Percentiles rank a stretch among this genome's conserved stretches.
Conservation (phyloP, 2,797 vertebrate species). For the Anniella stebbinsi region DNA sequence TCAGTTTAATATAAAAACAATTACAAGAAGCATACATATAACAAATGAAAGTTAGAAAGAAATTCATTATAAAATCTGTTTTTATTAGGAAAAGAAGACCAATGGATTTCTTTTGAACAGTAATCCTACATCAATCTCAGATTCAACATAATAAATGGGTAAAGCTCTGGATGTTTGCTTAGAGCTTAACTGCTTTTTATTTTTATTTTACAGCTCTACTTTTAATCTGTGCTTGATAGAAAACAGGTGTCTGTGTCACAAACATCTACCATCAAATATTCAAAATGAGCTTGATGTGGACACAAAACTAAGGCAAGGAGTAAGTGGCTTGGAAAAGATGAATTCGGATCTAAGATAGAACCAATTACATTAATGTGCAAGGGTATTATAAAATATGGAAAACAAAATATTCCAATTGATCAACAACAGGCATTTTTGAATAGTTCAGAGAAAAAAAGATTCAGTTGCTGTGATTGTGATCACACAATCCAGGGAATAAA, state of each 20-base stretch:
- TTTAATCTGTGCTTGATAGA: neutral
- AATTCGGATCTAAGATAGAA: neutral
- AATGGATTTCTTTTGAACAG: slow-evolving; percentile 49
- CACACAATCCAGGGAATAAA: neutral
- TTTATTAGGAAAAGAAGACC: slow-evolving; percentile 50
- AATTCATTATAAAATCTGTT: slow-evolving; percentile 34
- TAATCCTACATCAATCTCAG: slow-evolving; percentile 45
- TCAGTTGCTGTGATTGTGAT: neutral
- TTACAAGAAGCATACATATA: slow-evolving; percentile 56
- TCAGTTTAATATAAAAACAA: slow-evolving; percentile 70
- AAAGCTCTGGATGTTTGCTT: neutral
- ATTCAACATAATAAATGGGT: slow-evolving; percentile 32
- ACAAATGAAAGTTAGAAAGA: slow-evolving; percentile 58
- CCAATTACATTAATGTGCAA: neutral
- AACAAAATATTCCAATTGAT: neutral
- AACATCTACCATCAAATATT: neutral
- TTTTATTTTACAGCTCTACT: slow-evolving; percentile 8
- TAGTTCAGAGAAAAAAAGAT: neutral
- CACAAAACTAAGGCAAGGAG: slow-evolving; percentile 9
- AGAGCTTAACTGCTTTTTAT: neutral
- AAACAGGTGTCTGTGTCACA: neutral
- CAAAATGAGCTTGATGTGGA: slow-evolving; percentile 21
- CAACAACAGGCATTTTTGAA: neutral
- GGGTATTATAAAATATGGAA: neutral
- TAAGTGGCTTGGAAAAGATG: neutral